Percentiles rank a stretch among this genome's conserved stretches.
phyloP scores from a whole-genome alignment of 2,113 vertebrate species.

The Rynchops niger region DNA sequence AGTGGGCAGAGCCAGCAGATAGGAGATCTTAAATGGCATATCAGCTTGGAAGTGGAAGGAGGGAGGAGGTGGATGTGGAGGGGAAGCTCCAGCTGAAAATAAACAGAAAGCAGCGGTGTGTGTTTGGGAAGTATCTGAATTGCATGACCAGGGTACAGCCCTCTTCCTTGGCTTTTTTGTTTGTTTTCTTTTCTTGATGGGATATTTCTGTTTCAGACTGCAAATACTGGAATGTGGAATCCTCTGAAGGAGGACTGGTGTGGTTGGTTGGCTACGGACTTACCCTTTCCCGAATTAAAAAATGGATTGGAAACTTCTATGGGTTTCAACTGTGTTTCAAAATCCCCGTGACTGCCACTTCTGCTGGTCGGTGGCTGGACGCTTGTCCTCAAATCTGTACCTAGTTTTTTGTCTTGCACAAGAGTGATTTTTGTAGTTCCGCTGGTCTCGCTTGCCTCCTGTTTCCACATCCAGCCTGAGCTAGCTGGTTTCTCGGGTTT shows the following conservation, averaged over 20 bases:
- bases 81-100: slow-evolving; percentile 30
- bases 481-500: background rate
- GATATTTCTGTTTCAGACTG: background rate
- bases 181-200: background rate
- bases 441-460: background rate
- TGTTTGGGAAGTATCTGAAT: background rate
- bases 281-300: background rate
- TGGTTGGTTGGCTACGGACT: background rate
- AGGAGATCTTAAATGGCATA: background rate
- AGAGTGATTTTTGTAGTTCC: background rate
- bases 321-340: background rate
- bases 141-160: background rate
- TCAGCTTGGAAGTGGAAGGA: background rate
- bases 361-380: rapidly evolving
- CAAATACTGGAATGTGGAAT: background rate
- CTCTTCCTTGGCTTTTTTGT: background rate
- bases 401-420: background rate
- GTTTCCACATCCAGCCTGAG: background rate
- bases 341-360: rapidly evolving
- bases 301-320: background rate
- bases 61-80: background rate
- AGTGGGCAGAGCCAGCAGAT: slow-evolving; percentile 32
- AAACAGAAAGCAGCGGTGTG: background rate
- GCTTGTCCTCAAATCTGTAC: background rate
- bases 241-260: background rate